Evolutionary conservation across 2,888 invertebrate species (phyloP), one percentile per base, ranked within the genome.

Genomic region (Trimorus sp.): DNA sequence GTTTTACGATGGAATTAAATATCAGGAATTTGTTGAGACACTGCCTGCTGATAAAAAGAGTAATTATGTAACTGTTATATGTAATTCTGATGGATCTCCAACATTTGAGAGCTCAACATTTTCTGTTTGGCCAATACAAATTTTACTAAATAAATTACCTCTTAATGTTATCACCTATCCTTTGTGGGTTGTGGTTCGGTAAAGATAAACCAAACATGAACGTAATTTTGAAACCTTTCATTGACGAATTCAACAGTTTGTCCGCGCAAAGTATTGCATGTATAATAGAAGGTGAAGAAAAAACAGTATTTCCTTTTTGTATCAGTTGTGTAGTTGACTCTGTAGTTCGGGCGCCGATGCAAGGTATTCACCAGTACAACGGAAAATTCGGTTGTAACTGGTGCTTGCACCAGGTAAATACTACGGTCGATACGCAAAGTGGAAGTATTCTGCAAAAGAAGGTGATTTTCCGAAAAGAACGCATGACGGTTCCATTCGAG

Each of bases 271-370:
- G 83, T 26, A 60, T 79, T 37, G 9, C 26, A 5, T 83, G 79
- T 53, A 60, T 8, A 9, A 79, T 83, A 16, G 63, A 68, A 12
- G 63, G 65, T 1, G 42, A 68, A 73, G n/a, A 48, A 62, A 58
- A 15, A 37, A 51, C 40, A 11, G 48, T 83, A 48, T 71, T 65
- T 38, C 63, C 74, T 40, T 76, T 60, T 9, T 49, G 48, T 38
- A 26, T 83, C 9, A 36, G 60, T 26, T 74, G 77, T 49, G 74
- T 77, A 37, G 79, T 83, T 9, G 83, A 83, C 76, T 81, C 81
- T 12, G 53, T 75, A 11, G 83, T 79, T 9, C 59, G 82, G 7
- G 40, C 70, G n/a, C 51, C 65, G 14, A 49, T 70, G 63, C 65
- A 78, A 15, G 63, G 70, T 8, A n/a, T 70, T 7, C 48, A 51